Evolutionary conservation across 2,797 vertebrate species (phyloP).

Genomic region (Brachymystax lenok): DNA sequence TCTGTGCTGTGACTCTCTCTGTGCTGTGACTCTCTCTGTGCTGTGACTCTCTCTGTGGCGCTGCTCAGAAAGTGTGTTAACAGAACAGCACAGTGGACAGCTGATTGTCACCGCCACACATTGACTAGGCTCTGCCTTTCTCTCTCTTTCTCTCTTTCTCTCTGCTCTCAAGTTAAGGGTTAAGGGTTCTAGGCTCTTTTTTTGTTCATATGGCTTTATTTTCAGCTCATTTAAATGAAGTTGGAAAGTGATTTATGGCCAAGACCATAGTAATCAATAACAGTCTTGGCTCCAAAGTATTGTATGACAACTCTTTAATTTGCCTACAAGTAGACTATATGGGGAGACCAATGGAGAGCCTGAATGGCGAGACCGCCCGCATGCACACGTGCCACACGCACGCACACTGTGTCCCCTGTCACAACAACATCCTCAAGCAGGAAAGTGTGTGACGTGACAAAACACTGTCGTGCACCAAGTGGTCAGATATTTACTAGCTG

Average conservation of each 20-base stretch:
- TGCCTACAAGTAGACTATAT: too few species aligned
- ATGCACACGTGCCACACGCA: neutral
- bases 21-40: neutral
- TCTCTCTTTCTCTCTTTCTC: neutral
- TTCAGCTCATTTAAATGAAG: neutral
- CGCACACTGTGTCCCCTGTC: constrained; percentile 2
- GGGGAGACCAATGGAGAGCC: neutral
- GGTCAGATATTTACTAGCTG: neutral
- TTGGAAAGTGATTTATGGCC: neutral
- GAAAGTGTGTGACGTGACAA: neutral
- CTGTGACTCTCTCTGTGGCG: constrained; percentile 19
- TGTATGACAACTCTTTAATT: neutral
- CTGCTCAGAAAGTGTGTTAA: constrained; percentile 1
- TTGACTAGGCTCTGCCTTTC: neutral
- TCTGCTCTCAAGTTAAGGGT: neutral
- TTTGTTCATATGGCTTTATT: neutral
- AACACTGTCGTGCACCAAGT: neutral
- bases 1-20: too few species aligned
- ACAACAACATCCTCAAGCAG: neutral
- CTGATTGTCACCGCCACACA: neutral
- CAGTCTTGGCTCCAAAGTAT: neutral
- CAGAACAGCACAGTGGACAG: neutral
- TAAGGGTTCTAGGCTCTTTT: neutral
- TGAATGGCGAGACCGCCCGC: neutral
- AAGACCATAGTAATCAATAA: neutral